A percentile compares a stretch with the other conserved stretches of the same genome.
Conservation (phyloP, 2,888 invertebrate genomes). For the Protodeltote pygarga region DNA sequence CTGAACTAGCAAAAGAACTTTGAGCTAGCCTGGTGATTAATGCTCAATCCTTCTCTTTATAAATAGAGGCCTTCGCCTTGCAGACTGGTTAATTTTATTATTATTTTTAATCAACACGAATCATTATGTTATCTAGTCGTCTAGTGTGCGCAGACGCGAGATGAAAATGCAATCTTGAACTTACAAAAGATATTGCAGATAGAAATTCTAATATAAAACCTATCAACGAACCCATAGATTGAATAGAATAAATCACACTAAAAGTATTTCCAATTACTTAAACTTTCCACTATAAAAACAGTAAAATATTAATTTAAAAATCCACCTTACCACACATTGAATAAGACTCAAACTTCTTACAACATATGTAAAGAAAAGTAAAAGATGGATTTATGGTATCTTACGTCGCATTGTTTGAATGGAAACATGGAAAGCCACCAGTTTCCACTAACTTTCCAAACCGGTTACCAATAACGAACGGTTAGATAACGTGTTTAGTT, state of each 20-base stretch:
- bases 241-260: constrained; percentile 9
- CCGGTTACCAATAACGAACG: constrained; percentile 17
- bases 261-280: constrained; percentile 19
- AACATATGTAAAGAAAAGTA: constrained; percentile 18
- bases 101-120: no score
- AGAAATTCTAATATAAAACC: no score
- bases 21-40: no score
- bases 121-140: no score
- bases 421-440: constrained; percentile 37
- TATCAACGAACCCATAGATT: no score
- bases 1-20: no score
- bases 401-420: constrained; percentile 35
- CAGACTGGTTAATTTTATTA: no score
- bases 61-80: no score
- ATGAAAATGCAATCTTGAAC: no score
- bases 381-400: constrained; percentile 32
- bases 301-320: constrained; percentile 10
- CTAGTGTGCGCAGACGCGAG: no score
- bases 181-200: no score
- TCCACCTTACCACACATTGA: constrained; percentile 3
- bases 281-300: constrained; percentile 43
- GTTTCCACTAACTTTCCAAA: constrained; percentile 47
- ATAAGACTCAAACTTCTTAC: constrained; percentile 1
- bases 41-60: no score
- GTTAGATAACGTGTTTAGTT: constrained; percentile 31